phyloP scores from a whole-genome alignment of 2,113 vertebrate genomes.

The Elephantulus edwardii region DNA sequence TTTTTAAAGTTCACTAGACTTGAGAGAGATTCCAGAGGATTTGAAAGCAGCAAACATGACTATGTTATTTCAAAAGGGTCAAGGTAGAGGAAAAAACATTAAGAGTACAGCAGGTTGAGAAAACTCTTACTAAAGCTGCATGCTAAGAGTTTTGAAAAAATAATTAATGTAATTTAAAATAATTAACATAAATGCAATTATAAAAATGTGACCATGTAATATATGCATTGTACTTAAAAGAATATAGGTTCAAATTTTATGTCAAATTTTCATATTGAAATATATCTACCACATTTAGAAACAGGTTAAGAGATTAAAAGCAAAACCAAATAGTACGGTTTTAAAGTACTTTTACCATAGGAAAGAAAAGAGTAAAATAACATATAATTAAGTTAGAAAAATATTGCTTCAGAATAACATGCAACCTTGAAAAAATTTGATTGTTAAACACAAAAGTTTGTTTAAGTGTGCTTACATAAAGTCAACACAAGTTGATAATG shows the following conservation, averaged over 20 bases:
- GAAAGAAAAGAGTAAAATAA: not conserved
- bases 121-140: conserved; percentile 19
- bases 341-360: not conserved
- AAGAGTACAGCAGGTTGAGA: conserved; percentile 26
- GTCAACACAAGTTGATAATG: not conserved
- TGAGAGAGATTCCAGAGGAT: conserved; percentile 78
- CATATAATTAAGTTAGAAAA: not conserved
- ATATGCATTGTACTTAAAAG: not conserved
- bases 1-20: conserved; percentile 84
- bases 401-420: not conserved
- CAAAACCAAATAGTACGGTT: not conserved
- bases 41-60: conserved; percentile 81
- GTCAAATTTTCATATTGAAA: not conserved
- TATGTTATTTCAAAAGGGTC: conserved; percentile 77
- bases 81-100: conserved; percentile 56
- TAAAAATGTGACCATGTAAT: not conserved
- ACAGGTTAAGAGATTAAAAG: not conserved
- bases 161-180: conserved; percentile 30
- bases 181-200: not conserved
- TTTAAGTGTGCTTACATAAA: not conserved
- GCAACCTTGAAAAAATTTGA: not conserved
- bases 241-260: not conserved
- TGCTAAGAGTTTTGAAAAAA: not conserved
- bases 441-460: not conserved
- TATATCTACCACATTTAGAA: not conserved